phyloP scores from a whole-genome alignment of 2,888 invertebrate species.

The Bhutanitis thaidina region DNA sequence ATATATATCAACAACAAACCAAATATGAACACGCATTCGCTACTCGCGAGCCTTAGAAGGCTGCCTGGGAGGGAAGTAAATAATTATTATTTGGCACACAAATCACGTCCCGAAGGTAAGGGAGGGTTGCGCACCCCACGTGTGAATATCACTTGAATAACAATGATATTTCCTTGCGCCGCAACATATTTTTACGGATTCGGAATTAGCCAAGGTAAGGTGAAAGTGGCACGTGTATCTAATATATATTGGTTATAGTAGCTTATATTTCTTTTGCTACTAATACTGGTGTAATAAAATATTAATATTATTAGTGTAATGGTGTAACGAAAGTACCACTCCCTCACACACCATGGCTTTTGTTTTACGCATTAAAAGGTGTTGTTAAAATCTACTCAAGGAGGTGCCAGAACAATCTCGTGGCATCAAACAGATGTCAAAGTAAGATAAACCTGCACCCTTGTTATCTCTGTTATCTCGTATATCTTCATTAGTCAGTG shows the following conservation, averaged over 20 bases:
- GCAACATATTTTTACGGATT: conserved; percentile 33
- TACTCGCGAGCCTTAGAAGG: conserved; percentile 23
- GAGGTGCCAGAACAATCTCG: no score
- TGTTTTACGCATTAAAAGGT: no score
- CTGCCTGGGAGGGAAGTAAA: conserved; percentile 30
- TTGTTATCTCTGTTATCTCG: no score
- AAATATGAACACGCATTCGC: conserved; percentile 29
- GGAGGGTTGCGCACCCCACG: conserved; percentile 38
- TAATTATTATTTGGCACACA: conserved; percentile 43
- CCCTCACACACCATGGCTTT: no score
- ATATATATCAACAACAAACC: conserved; percentile 27
- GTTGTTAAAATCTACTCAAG: no score
- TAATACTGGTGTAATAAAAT: background rate
- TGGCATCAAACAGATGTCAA: no score
- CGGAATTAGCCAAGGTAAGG: conserved; percentile 17
- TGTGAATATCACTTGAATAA: conserved; percentile 55
- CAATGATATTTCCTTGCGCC: conserved; percentile 47
- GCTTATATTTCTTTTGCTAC: background rate
- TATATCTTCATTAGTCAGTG: no score
- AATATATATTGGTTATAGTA: conserved; percentile 4
- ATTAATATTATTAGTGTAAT: no score
- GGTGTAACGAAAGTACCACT: no score
- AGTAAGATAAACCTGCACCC: no score
- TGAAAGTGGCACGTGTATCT: conserved; percentile 20
- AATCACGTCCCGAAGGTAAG: conserved; percentile 32